phyloP scores from a whole-genome alignment of 2,888 invertebrate species.

The Cotesia congregata region DNA sequence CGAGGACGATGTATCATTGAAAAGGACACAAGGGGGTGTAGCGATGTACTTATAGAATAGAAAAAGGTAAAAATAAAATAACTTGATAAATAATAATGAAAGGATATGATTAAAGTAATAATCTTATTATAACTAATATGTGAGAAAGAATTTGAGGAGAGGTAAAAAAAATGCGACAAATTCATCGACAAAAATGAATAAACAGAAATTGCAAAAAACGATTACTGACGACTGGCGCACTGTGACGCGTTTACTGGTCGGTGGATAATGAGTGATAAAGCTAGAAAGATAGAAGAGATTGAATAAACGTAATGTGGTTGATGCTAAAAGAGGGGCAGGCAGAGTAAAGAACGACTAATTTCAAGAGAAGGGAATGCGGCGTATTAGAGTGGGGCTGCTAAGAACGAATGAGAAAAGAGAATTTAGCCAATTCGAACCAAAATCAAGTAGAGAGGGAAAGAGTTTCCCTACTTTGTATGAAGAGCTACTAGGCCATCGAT shows the following conservation, averaged over 20 bases:
- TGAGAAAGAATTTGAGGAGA: background rate
- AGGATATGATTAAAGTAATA: background rate
- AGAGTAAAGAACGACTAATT: background rate
- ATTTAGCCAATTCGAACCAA: constrained; percentile 1
- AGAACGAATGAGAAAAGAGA: constrained; percentile 9
- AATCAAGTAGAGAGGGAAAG: constrained; percentile 7
- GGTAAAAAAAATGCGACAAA: constrained; percentile 30
- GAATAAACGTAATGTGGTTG: background rate
- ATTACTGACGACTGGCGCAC: background rate
- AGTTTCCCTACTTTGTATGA: constrained; percentile 38
- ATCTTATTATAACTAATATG: background rate
- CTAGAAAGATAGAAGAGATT: constrained; percentile 2
- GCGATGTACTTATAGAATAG: background rate
- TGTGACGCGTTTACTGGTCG: constrained; percentile 8
- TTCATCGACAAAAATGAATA: constrained; percentile 8
- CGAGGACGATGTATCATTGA: constrained; percentile 29
- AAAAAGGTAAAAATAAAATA: background rate
- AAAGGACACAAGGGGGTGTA: background rate
- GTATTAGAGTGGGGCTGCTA: constrained; percentile 3
- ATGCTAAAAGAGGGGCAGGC: background rate
- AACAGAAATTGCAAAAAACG: constrained; percentile 3
- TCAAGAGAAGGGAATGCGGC: constrained; percentile 8
- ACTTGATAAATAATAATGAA: background rate
- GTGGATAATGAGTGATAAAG: constrained; percentile 9
- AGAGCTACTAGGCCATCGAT: constrained; percentile 65